These are phyloP conservation scores for Puntigrus tetrazona DNA, from an alignment of 2,113 vertebrate genomes.

Conservation along the genomic window DNA sequence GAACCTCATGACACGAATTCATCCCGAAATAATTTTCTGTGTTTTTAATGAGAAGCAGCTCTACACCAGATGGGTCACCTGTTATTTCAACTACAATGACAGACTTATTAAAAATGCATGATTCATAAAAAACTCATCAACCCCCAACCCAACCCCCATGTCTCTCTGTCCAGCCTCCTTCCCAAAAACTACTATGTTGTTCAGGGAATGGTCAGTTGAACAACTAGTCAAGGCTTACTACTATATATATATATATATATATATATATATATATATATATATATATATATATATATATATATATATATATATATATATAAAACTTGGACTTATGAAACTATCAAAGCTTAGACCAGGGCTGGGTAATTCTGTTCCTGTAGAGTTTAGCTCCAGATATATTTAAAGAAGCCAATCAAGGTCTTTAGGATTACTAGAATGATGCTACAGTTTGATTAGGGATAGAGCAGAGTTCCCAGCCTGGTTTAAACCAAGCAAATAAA, in stretches of 20 bases:
- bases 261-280: no score
- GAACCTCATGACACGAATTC: not conserved
- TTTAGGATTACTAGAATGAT: no score
- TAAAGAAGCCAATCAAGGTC: no score
- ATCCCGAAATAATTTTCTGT: not conserved
- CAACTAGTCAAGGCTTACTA: not conserved
- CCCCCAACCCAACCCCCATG: no score
- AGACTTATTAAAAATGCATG: conserved; percentile 17
- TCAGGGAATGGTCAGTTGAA: not conserved
- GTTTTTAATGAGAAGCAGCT: not conserved
- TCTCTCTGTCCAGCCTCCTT: not conserved
- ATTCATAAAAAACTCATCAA: conserved; percentile 20
- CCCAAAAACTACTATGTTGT: not conserved
- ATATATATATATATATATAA: no score
- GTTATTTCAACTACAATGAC: conserved; percentile 1
- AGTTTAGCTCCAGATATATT: no score
- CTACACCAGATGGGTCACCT: conserved; percentile 24
- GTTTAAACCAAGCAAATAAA: not conserved
- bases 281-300: no score
- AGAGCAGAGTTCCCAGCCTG: no score
- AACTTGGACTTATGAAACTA: no score
- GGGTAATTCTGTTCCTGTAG: not conserved
- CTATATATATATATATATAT: not conserved
- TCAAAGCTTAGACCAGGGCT: not conserved
- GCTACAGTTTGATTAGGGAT: no score